A percentile compares a stretch with the other conserved stretches of the same genome.
These are phyloP conservation scores for Dioctria rufipes DNA, from an alignment of 2,888 invertebrate genomes.

Conservation along the genomic window DNA sequence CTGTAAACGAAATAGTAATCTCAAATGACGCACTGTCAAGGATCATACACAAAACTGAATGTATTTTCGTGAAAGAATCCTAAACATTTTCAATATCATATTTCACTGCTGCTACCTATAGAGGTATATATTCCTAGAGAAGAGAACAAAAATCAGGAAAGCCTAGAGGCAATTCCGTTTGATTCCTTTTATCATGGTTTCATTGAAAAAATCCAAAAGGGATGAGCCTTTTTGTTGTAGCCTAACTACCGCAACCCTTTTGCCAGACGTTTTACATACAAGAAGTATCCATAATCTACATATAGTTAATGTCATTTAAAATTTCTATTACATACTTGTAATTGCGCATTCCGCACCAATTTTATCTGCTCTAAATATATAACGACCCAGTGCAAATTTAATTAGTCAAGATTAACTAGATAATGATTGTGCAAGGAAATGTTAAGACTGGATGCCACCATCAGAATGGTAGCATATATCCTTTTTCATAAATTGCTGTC, in stretches of 20 bases:
- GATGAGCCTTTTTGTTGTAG: constrained; percentile 28
- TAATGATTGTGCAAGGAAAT: neutral
- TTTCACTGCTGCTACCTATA: too few relatives aligned
- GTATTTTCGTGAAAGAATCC: too few relatives aligned
- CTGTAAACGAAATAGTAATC: too few relatives aligned
- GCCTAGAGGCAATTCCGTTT: constrained; percentile 47
- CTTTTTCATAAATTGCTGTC: neutral
- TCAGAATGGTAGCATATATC: neutral
- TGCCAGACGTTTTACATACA: neutral
- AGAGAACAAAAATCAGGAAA: constrained; percentile 28
- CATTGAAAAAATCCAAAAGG: neutral
- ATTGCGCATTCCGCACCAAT: neutral
- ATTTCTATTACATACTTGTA: neutral
- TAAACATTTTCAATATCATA: too few relatives aligned
- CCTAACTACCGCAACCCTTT: constrained; percentile 29
- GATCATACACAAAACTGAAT: neutral
- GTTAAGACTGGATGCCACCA: neutral
- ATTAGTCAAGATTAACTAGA: neutral
- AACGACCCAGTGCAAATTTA: neutral
- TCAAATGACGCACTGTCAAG: neutral
- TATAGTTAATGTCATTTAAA: neutral
- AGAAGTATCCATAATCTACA: neutral
- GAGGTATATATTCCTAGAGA: neutral
- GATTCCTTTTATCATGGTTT: constrained; percentile 13
- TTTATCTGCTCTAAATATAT: neutral